Percentiles rank a stretch among this genome's conserved stretches.
phyloP scores from a whole-genome alignment of 2,797 vertebrate species.

The Ibycter americanus region DNA sequence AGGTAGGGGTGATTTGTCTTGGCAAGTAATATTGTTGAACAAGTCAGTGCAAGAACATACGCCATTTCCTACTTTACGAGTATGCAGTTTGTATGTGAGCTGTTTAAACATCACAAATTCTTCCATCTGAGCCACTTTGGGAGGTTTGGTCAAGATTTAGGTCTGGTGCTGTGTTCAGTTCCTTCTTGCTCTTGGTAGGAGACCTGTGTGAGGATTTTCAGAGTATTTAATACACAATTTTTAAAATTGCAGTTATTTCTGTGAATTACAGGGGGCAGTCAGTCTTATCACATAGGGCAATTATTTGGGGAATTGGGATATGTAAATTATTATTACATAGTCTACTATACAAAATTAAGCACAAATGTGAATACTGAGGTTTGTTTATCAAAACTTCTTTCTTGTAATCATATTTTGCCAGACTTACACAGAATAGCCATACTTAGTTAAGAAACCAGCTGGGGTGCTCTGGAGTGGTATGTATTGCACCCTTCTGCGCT shows the following conservation, averaged over 20 bases:
- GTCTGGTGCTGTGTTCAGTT: not conserved
- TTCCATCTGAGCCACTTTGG: not conserved
- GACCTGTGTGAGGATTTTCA: not conserved
- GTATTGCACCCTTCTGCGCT: not conserved
- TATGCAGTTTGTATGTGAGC: not conserved
- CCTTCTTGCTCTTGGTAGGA: not conserved
- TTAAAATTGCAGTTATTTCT: fast-evolving
- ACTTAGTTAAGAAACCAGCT: not conserved
- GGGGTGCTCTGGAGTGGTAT: not conserved
- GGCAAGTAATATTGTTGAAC: not conserved
- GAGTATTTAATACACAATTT: not conserved
- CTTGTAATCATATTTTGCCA: not conserved
- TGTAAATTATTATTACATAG: not conserved
- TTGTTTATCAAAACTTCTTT: not conserved
- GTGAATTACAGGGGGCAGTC: not conserved
- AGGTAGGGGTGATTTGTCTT: no score
- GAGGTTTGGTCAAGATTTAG: not conserved
- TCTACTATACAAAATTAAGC: not conserved
- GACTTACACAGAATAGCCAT: not conserved
- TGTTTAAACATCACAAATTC: not conserved
- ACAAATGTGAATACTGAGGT: not conserved
- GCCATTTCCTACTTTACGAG: not conserved
- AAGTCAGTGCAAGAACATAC: not conserved
- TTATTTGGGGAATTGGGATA: not conserved
- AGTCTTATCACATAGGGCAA: not conserved